Conservation (phyloP, 1,140 invertebrate species). For the Bombus balteatus region DNA sequence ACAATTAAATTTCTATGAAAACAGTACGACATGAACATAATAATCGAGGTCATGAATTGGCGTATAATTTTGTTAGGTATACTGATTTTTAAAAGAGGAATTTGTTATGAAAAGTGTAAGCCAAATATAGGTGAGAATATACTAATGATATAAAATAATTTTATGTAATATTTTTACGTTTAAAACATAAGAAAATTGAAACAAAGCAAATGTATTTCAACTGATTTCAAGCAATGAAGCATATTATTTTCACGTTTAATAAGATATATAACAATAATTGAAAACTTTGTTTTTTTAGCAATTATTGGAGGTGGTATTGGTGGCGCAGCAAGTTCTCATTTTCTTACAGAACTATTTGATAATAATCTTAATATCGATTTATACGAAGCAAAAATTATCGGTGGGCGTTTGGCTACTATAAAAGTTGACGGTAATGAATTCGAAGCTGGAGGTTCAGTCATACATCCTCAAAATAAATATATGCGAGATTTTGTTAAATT, state of each 20-base stretch:
- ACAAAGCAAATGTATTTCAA: not conserved
- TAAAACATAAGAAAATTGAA: too few species aligned
- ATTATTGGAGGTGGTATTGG: slow-evolving; percentile 87
- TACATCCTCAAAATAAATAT: slow-evolving; percentile 85
- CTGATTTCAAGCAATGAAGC: not conserved
- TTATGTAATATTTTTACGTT: not conserved
- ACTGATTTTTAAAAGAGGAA: slow-evolving; percentile 15
- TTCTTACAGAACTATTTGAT: slow-evolving; percentile 83
- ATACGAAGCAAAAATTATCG: slow-evolving; percentile 84
- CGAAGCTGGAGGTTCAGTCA: slow-evolving; percentile 85
- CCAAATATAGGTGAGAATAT: slow-evolving; percentile 61
- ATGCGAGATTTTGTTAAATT: slow-evolving; percentile 84
- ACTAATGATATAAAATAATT: not conserved
- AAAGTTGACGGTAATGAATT: slow-evolving; percentile 81
- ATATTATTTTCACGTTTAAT: not conserved
- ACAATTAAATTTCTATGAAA: not conserved
- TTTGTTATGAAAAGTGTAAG: slow-evolving; percentile 36
- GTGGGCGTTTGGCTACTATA: slow-evolving; percentile 84
- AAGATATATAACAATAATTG: not conserved
- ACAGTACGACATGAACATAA: not conserved
- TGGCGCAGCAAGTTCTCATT: slow-evolving; percentile 85
- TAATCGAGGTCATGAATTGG: not conserved
- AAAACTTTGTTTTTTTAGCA: slow-evolving; percentile 75
- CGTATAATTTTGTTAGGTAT: slow-evolving; percentile 15
- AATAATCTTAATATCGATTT: slow-evolving; percentile 81